Evolutionary conservation across 2,113 vertebrate species (phyloP).

Genomic region (Leuciscus idus): DNA sequence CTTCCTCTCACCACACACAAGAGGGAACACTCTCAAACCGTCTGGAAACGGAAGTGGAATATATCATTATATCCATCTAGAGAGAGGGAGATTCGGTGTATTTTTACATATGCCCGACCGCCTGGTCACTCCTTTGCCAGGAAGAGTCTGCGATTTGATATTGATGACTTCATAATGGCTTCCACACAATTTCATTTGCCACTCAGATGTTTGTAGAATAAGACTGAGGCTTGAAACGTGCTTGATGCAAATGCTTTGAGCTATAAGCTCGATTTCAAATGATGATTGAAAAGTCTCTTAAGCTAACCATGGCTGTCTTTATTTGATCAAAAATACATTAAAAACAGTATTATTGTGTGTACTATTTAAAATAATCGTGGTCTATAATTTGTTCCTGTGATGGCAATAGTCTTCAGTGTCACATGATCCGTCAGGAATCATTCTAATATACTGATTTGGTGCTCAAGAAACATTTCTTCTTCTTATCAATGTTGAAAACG

Average conservation of each 20-base stretch:
- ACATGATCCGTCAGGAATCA: neutral
- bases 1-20: conserved; percentile 37
- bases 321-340: neutral
- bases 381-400: neutral
- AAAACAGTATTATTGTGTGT: neutral
- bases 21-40: conserved; percentile 24
- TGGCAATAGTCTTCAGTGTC: neutral
- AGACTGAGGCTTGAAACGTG: neutral
- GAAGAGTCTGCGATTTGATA: conserved; percentile 25
- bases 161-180: conserved; percentile 24
- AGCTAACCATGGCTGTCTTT: no score
- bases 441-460: neutral
- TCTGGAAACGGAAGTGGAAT: conserved; percentile 30
- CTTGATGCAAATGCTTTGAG: neutral
- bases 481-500: neutral
- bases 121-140: conserved; percentile 32
- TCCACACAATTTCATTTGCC: conserved; percentile 11
- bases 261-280: neutral
- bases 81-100: conserved; percentile 6
- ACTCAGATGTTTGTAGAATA: neutral
- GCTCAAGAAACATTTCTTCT: neutral
- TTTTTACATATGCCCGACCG: conserved; percentile 23
- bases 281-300: neutral
- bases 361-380: no score
- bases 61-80: conserved; percentile 11